Evolutionary conservation across 2,797 vertebrate genomes (phyloP), one percentile per base, ranked within the genome.

Genomic region (Cirrhinus mrigala): DNA sequence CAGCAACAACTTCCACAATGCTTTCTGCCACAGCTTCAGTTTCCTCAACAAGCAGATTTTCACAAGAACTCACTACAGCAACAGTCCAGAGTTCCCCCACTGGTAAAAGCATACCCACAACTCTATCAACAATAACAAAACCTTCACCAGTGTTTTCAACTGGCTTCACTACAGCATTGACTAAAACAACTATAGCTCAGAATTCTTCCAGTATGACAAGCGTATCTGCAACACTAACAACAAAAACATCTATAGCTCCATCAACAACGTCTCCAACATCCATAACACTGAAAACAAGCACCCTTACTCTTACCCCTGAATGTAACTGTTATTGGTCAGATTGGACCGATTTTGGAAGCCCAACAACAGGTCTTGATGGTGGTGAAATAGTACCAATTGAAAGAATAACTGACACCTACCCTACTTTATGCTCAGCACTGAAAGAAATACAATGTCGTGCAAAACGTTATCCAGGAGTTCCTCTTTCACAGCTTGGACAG

Each of bases 331-430:
- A 56, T 54, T 77, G 69, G 20, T 22, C 52, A 80, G 85, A 81
- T 0, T 92, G 89, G 90, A 84, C 88, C 0, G 87, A 86, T 81
- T 18, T 85, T 11, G 86, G 75, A 1, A 33, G 82, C 1, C 85
- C 89, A 12, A 88, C 90, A 54, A 0, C 68, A 48, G 90, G 87
- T 27, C 85, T 79, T 46, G 22, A 88, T 22, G 91, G 91, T 37
- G 90, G 90, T 12, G 86, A 92, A 3, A 10, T 85, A 70, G 85
- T 90, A 78, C 74, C 89, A 4, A 90, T 92, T 20, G 4, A 82
- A 64, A 74, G 60, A 1, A 84, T 92, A 11, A 82, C 52, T 10
- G 27, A 87, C 37, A 80, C 66, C 22, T 76, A 71, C 69, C 22
- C 15, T 40, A 10, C 8, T 11, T 0, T 33, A 20, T 88, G 84